A percentile compares a stretch with the other conserved stretches of the same genome.
phyloP scores from a whole-genome alignment of 2,797 vertebrate genomes.

The Hemitrygon akajei region DNA sequence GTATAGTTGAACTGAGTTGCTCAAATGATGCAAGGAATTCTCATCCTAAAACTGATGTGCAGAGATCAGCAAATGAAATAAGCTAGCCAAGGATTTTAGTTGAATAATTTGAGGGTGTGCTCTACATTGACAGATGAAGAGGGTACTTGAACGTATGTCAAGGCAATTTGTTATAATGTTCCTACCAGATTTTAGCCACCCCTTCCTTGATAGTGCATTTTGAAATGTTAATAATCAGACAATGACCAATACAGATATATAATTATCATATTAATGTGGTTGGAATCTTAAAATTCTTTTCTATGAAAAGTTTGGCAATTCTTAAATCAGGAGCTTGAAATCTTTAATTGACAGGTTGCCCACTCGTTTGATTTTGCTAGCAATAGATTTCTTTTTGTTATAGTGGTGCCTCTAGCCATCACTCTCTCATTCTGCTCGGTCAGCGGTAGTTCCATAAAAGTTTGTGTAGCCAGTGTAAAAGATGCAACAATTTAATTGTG shows the following conservation, averaged over 20 bases:
- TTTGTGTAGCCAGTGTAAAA: background rate
- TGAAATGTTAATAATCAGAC: background rate
- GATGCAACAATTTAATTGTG: background rate
- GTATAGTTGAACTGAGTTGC: background rate
- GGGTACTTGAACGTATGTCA: background rate
- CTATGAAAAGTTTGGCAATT: background rate
- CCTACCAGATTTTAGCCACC: background rate
- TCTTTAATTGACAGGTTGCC: background rate
- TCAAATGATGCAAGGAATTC: background rate
- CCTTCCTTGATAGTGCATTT: background rate
- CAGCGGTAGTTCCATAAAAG: background rate
- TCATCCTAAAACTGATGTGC: background rate
- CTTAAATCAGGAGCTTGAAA: background rate
- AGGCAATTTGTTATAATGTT: background rate
- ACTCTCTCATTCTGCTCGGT: background rate
- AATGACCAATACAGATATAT: background rate
- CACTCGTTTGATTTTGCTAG: background rate
- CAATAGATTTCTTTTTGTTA: background rate
- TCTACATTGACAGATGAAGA: background rate
- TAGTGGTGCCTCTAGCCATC: background rate
- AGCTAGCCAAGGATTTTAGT: too few species aligned
- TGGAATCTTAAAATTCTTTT: background rate
- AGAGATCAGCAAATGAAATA: background rate
- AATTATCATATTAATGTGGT: background rate
- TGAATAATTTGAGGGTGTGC: background rate